These are phyloP conservation scores for Dasyprocta punctata DNA, from an alignment of 2,113 vertebrate species.

Conservation along the genomic window DNA sequence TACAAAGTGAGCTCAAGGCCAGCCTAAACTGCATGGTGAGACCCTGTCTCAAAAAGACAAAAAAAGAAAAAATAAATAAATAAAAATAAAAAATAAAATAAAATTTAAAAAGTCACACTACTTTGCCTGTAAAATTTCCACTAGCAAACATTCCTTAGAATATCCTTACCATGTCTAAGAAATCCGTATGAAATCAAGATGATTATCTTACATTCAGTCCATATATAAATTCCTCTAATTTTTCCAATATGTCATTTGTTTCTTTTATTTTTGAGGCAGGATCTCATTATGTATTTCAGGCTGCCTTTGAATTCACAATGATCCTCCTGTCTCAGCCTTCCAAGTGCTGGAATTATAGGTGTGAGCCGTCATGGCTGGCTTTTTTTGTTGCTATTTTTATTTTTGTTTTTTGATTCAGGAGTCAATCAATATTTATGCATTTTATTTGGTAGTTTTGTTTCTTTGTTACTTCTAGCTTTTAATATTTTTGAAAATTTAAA, in stretches of 20 bases:
- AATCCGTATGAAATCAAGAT: neutral
- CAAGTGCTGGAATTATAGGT: neutral
- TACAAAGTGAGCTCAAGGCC: too few relatives aligned
- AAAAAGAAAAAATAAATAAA: too few relatives aligned
- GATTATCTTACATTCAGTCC: neutral
- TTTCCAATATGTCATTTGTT: neutral
- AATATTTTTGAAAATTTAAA: neutral
- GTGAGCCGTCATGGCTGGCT: neutral
- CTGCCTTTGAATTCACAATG: neutral
- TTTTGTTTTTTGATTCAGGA: neutral
- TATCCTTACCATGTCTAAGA: neutral
- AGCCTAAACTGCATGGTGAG: too few relatives aligned
- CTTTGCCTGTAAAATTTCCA: neutral
- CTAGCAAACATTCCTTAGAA: neutral
- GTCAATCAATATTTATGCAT: neutral
- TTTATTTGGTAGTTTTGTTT: neutral
- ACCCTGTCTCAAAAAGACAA: too few relatives aligned
- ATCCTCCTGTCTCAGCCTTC: neutral
- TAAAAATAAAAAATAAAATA: too few relatives aligned
- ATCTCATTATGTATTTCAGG: neutral
- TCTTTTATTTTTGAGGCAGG: neutral
- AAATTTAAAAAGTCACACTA: too few relatives aligned
- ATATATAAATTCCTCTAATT: neutral
- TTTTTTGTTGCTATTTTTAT: neutral
- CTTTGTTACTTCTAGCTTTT: neutral